phyloP scores from a whole-genome alignment of 2,113 vertebrate genomes.

The Megaleporinus macrocephalus region DNA sequence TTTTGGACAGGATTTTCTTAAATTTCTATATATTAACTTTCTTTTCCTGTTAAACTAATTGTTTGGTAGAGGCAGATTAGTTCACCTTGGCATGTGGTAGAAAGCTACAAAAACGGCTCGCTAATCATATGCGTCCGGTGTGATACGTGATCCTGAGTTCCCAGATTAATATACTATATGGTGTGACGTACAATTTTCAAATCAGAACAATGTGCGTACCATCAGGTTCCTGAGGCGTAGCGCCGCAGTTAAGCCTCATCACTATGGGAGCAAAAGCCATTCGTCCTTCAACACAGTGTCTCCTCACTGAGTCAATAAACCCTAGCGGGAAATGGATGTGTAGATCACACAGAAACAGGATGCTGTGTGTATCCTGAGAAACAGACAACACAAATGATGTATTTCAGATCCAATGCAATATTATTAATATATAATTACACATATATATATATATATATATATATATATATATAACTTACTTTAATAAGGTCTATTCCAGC shows the following conservation, averaged over 20 bases:
- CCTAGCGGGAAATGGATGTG: slow-evolving; percentile 90
- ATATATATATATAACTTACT: slow-evolving; percentile 69
- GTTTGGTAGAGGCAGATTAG: too few species aligned
- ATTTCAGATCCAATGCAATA: not conserved
- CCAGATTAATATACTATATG: too few species aligned
- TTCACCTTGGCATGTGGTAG: too few species aligned
- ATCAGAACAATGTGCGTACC: slow-evolving; percentile 72
- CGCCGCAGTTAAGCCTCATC: slow-evolving; percentile 89
- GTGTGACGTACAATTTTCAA: too few species aligned
- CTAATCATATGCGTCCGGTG: too few species aligned
- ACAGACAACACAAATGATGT: not conserved
- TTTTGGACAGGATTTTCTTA: too few species aligned
- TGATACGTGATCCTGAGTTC: too few species aligned
- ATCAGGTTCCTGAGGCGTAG: slow-evolving; percentile 82
- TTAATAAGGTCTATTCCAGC: slow-evolving; percentile 87
- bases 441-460: not conserved
- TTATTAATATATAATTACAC: not conserved
- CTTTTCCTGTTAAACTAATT: too few species aligned
- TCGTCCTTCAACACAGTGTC: slow-evolving; percentile 91
- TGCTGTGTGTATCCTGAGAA: slow-evolving; percentile 89
- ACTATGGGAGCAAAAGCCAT: slow-evolving; percentile 94
- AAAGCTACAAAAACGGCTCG: too few species aligned
- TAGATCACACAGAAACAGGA: slow-evolving; percentile 96
- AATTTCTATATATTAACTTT: too few species aligned
- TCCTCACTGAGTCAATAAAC: slow-evolving; percentile 87